Percentiles rank a stretch among this genome's conserved stretches.
These are phyloP conservation scores for Garrulus glandarius DNA, from an alignment of 2,797 vertebrate species.

Conservation along the genomic window DNA sequence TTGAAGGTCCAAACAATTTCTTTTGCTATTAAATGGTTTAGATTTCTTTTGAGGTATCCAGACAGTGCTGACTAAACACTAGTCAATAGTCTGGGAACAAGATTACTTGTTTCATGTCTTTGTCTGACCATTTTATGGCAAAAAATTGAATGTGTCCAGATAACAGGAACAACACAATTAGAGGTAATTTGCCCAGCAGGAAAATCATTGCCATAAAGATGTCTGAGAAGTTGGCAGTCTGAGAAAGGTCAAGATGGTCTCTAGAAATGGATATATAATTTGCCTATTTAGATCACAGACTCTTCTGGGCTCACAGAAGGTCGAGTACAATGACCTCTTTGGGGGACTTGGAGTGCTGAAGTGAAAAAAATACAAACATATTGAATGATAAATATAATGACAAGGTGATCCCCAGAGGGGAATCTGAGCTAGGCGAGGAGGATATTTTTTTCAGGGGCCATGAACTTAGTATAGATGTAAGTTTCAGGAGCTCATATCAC, in stretches of 20 bases:
- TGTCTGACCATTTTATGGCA: neutral
- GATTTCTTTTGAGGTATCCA: neutral
- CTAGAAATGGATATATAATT: neutral
- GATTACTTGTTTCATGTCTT: neutral
- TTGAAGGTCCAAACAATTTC: neutral
- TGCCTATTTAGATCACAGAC: neutral
- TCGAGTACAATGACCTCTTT: neutral
- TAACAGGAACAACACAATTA: neutral
- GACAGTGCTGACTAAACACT: neutral
- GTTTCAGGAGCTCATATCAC: neutral
- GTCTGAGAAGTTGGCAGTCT: neutral
- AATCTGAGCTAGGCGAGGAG: neutral
- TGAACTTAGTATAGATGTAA: neutral
- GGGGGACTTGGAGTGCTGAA: neutral
- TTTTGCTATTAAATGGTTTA: neutral
- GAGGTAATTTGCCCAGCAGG: neutral
- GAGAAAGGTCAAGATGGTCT: constrained; percentile 18
- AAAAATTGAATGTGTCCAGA: neutral
- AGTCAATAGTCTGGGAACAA: neutral
- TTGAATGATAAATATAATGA: neutral
- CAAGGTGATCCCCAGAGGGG: neutral
- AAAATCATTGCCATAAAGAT: neutral
- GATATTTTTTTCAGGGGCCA: neutral
- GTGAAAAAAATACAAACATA: neutral
- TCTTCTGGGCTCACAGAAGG: neutral